These are phyloP conservation scores for Phymastichus coffea DNA, from an alignment of 1,140 invertebrate species.

Conservation along the genomic window DNA sequence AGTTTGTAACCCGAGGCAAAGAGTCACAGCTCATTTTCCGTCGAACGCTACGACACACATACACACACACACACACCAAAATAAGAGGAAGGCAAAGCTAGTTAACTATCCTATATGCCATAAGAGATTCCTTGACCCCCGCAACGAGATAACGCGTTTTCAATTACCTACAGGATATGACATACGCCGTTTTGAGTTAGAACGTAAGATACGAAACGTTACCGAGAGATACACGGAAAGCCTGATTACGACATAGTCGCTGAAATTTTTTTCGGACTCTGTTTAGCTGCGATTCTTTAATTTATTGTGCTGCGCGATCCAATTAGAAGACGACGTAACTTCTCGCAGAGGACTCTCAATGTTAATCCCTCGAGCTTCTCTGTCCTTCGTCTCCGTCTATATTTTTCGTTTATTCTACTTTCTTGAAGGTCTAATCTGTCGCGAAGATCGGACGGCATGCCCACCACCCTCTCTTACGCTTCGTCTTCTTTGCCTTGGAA, in stretches of 20 bases:
- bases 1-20: too few relatives aligned
- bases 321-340: conserved; percentile 47
- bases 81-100: too few relatives aligned
- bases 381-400: not conserved
- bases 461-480: too few relatives aligned
- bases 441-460: conserved; percentile 2
- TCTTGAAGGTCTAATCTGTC: not conserved
- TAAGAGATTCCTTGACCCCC: too few relatives aligned
- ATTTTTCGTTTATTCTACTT: conserved; percentile 29
- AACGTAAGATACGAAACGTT: conserved; percentile 41
- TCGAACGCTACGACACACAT: conserved; percentile 38
- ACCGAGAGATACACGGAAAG: conserved; percentile 30
- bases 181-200: conserved; percentile 58
- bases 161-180: conserved; percentile 58
- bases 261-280: not conserved
- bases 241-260: not conserved
- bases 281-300: conserved; percentile 6
- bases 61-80: conserved; percentile 19
- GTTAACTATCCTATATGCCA: too few relatives aligned
- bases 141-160: conserved; percentile 57
- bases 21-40: conserved; percentile 40
- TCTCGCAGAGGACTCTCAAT: conserved; percentile 36
- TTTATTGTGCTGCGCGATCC: conserved; percentile 34
- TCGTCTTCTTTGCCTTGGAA: not conserved
- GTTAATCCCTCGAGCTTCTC: conserved; percentile 37